A percentile compares a stretch with the other conserved stretches of the same genome.
These are phyloP conservation scores for Spinibarbus caldwelli DNA, from an alignment of 2,797 vertebrate species.

Conservation along the genomic window DNA sequence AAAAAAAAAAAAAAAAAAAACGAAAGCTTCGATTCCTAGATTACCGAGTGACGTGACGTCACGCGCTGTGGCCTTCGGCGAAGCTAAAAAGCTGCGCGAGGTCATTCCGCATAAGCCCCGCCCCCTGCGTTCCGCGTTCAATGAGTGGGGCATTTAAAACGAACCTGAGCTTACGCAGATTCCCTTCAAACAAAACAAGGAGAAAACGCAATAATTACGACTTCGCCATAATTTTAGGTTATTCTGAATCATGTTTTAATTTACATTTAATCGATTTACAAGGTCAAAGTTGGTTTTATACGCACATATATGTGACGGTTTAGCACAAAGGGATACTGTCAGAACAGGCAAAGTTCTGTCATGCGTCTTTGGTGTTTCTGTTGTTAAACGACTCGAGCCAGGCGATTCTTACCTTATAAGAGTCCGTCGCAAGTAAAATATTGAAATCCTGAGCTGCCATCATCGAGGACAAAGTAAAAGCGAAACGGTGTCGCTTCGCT, in stretches of 20 bases:
- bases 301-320: not conserved
- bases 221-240: not conserved
- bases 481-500: slow-evolving; percentile 15
- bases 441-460: slow-evolving; percentile 81
- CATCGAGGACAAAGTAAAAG: slow-evolving; percentile 55
- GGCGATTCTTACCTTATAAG: slow-evolving; percentile 78
- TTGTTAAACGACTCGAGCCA: not conserved
- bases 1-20: too few species aligned
- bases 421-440: slow-evolving; percentile 80
- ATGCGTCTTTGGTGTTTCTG: not conserved
- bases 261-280: not conserved
- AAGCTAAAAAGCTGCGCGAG: slow-evolving; percentile 24
- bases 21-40: slow-evolving; percentile 7
- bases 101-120: slow-evolving; percentile 28
- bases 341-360: not conserved
- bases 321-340: slow-evolving; percentile 2
- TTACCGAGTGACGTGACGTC: not conserved
- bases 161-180: not conserved
- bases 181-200: not conserved
- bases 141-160: slow-evolving; percentile 59
- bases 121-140: slow-evolving; percentile 25
- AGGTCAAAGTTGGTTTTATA: slow-evolving; percentile 3
- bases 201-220: not conserved
- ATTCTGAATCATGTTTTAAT: not conserved
- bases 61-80: not conserved